A percentile compares a stretch with the other conserved stretches of the same genome.
These are phyloP conservation scores for Azemiops feae DNA, from an alignment of 2,113 vertebrate species.

Conservation along the genomic window DNA sequence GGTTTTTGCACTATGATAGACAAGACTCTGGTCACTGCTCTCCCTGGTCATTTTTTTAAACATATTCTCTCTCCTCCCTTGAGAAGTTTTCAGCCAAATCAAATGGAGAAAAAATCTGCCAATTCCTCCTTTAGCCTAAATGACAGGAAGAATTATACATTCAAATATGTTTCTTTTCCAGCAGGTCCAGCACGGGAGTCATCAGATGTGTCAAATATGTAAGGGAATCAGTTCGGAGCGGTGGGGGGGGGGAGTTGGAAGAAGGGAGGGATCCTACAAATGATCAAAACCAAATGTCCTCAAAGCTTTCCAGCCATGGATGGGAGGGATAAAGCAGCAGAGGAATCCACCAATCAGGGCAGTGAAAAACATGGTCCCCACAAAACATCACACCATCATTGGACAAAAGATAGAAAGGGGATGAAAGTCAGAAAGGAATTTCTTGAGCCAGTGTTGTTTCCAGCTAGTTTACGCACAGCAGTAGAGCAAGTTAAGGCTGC, in stretches of 20 bases:
- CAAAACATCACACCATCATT: not conserved
- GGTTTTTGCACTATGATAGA: not conserved
- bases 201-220: not conserved
- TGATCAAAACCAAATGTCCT: not conserved
- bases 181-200: not conserved
- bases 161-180: not conserved
- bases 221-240: not conserved
- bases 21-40: not conserved
- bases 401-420: not conserved
- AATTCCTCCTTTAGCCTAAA: not conserved
- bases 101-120: not conserved
- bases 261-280: not conserved
- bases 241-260: rapidly evolving
- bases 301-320: not conserved
- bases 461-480: not conserved
- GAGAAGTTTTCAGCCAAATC: not conserved
- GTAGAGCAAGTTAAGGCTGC: not conserved
- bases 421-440: not conserved
- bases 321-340: not conserved
- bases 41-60: not conserved
- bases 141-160: not conserved
- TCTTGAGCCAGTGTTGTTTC: not conserved
- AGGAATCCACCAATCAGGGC: not conserved
- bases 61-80: not conserved
- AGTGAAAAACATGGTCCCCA: not conserved